Base-by-base conservation (phyloP, 2,113 vertebrate species). In the Actenoides lindsayi region DNA sequence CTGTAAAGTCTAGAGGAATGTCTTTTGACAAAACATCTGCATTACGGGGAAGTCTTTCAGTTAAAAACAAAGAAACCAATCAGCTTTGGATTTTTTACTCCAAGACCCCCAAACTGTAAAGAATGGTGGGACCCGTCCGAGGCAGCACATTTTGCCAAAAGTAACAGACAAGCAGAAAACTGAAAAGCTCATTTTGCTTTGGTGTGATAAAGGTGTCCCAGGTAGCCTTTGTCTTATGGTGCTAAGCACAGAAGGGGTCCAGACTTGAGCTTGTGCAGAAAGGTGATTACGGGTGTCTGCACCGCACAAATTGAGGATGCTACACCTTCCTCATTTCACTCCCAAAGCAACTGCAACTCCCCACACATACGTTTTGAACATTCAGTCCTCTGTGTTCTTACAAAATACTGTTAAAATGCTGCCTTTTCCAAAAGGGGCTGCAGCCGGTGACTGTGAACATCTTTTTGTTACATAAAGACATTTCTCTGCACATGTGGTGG, bases 11-110 rank as follows among this genome's bases (percentile, higher is more conserved):
- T 87, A 64, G 51, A 89, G 59, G 8, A 94, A 71, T 8, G 6
- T 67, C 94, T 98, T 97, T 84, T 94, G 85, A 95, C 73, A 87
- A 97, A 94, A 94, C 48, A 93, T 77, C 91, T 94, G 81, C 56
- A 63, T 71, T 94, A 94, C 16, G 3, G 51, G 57, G 53, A 95
- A 87, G 80, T 85, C 78, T 46, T 17, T 35, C 68, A 31, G 15
- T 54, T 87, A 75, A 59, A 95, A 94, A 68, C 19, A 46, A 83
- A 96, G 65, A 71, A 83, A 93, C n/a, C 10, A 35, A 88, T 33
- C 42, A 60, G 44, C 28, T 91, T 71, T 8, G 16, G 3, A 16
- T 4, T 6, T 0, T 50, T 46, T 84, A 77, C 20, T 83, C 25
- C 33, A 69, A 88, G 35, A 93, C 30, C 89, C 27, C 21, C 53